Evolutionary conservation across 2,113 vertebrate genomes (phyloP), one percentile per base, ranked within the genome.

Genomic region (Sclerurus mexicanus): DNA sequence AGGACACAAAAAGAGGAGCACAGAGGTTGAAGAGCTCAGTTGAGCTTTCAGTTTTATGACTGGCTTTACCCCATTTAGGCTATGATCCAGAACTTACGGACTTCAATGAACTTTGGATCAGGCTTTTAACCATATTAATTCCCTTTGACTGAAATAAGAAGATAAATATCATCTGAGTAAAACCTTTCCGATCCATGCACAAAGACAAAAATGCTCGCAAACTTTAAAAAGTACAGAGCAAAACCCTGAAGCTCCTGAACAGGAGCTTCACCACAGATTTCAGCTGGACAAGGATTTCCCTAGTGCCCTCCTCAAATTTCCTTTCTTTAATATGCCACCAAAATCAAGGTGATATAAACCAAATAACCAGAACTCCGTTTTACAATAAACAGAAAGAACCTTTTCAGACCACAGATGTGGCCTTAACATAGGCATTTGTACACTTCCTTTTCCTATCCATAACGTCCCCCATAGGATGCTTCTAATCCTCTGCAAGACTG

Each of bases 311-410:
- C 81, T 98, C 91, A 95, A 86, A 93, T 97, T 96, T 95, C 74
- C 85, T 97, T 95, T 93, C 92, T 95, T 92, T 91, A 95, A 80
- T 69, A 90, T 87, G 79, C 64, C 87, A 95, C 91, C 91, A 95
- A 96, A 97, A 97, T 97, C 89, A 93, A 96, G 79, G 64, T 88
- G 89, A 95, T 89, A 88, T 58, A 94, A 95, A 97, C 60, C 84
- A 95, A 95, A 94, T 88, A 97, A 93, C 94, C 96, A 96, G 95
- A 92, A 93, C 86, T 96, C 93, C 95, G 59, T 97, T 97, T 95
- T 96, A 95, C 93, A 95, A 97, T 87, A 96, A 97, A 95, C 89
- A 97, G 91, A 96, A 80, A 89, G 78, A 93, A 95, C 71, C 67
- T 94, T 79, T 88, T 84, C 69, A 91, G 84, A 74, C 53, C 18